Evolutionary conservation across 2,113 vertebrate species (phyloP).

Genomic region (Corythaeola cristata): DNA sequence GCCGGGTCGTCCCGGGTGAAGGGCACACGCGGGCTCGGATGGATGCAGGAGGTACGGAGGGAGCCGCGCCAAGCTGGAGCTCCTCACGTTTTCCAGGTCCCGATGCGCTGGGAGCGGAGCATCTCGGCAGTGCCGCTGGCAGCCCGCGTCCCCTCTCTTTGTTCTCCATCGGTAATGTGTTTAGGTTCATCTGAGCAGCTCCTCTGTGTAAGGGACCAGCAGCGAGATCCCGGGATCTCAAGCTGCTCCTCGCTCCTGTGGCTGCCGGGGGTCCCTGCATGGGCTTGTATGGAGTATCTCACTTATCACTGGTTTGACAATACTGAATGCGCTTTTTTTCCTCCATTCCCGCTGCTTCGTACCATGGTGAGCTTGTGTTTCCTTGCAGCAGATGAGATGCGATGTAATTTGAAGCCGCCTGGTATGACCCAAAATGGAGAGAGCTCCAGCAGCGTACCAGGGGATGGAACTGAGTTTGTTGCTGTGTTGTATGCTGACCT

Average conservation of each 20-base stretch:
- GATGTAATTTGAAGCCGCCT: constrained; percentile 7
- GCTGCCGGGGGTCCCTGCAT: fast-evolving
- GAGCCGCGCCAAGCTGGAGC: not conserved
- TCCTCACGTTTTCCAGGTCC: fast-evolving
- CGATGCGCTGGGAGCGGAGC: not conserved
- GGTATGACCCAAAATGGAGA: constrained; percentile 49
- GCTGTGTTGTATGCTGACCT: not conserved
- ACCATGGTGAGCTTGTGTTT: not conserved
- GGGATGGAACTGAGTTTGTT: not conserved
- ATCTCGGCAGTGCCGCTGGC: not conserved
- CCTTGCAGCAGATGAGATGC: not conserved
- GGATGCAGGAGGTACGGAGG: fast-evolving
- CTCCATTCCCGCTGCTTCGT: not conserved
- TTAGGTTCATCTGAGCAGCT: not conserved
- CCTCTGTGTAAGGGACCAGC: fast-evolving
- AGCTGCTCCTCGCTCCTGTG: not conserved
- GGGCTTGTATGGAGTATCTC: fast-evolving
- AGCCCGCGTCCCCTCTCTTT: not conserved
- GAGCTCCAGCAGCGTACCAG: not conserved
- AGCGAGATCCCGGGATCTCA: fast-evolving
- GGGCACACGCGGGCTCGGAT: not conserved
- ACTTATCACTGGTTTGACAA: fast-evolving
- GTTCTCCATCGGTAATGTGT: not conserved
- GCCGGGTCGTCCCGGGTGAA: not conserved
- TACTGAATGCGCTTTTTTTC: fast-evolving